Base-by-base conservation (phyloP, 2,113 vertebrate species). In the Amazona vittata region DNA sequence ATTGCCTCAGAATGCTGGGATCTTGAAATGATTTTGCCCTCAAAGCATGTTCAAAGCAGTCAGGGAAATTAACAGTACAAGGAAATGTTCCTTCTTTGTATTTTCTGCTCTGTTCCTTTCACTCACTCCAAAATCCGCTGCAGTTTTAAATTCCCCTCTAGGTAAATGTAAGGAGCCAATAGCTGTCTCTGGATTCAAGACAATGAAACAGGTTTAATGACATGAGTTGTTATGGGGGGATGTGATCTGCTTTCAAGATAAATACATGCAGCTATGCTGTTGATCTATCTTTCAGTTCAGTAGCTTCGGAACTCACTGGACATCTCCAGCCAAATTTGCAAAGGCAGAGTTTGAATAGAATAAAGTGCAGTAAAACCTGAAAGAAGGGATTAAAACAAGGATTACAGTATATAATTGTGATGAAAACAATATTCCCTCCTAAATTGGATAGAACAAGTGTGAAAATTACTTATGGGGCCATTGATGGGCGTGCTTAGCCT, bases 381-480 rank as follows among this genome's bases (percentile, higher is more conserved):
- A 97, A 94, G 33, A 52, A 77, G 59, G 91, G 89, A 95, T 96
- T 96, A 97, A 95, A 76, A 59, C 65, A 79, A 94, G 94, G 96
- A 96, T 92, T 96, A 97, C 39, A 73, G 60, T 77, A 90, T 81
- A 87, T 97, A 96, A 96, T 93, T 95, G 91, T 96, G 96, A 95
- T 86, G 82, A 94, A 94, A 93, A 87, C 80, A 95, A 50, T 67
- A 31, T 86, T 94, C 35, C 60, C 60, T 79, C 50, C 60, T 97
- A 96, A 96, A 97, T 76, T 91, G 95, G 90, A 87, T 87, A 73
- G 86, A 93, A 86, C 83, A 97, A 96, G 88, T 94, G 94, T 96
- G 94, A 96, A 96, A 97, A 90, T 75, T 96, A 46, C 91, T 96
- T 96, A 80, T 70, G 75, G 46, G 21, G 52, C 89, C 83, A 86